These are phyloP conservation scores for Chiloscyllium punctatum DNA, from an alignment of 2,797 vertebrate species.

Conservation along the genomic window DNA sequence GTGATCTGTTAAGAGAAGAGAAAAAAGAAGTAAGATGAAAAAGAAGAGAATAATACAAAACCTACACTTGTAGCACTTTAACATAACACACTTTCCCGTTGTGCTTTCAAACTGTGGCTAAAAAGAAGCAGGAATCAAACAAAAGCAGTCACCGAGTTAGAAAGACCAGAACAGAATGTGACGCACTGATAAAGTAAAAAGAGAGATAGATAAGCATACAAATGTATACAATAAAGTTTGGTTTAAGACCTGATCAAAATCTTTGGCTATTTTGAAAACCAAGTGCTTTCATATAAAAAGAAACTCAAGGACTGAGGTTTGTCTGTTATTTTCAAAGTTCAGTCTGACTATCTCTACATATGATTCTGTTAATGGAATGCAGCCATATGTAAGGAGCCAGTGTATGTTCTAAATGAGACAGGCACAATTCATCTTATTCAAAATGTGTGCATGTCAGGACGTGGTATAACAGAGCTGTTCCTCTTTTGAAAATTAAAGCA, in stretches of 20 bases:
- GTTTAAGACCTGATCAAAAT: neutral
- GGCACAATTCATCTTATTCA: slow-evolving; percentile 29
- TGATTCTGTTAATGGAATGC: slow-evolving; percentile 26
- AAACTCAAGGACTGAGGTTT: neutral
- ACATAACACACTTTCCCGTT: neutral
- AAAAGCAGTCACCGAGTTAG: too few species aligned
- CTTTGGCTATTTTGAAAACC: neutral
- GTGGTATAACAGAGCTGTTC: slow-evolving; percentile 31
- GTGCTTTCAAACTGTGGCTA: neutral
- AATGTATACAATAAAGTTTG: neutral
- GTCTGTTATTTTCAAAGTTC: neutral
- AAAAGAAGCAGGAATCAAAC: neutral
- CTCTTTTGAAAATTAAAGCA: slow-evolving; percentile 21
- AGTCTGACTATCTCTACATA: neutral
- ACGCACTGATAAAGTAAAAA: neutral
- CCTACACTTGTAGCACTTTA: neutral
- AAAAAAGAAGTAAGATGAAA: neutral
- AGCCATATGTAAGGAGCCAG: slow-evolving; percentile 22
- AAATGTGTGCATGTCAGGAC: slow-evolving; percentile 17
- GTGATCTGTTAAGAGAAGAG: neutral
- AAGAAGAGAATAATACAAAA: neutral
- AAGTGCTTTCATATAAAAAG: neutral
- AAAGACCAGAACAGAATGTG: neutral
- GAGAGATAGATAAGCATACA: neutral
- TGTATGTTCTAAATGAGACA: slow-evolving; percentile 30